Evolutionary conservation across 2,797 vertebrate genomes (phyloP).

Genomic region (Crocidura indochinensis): DNA sequence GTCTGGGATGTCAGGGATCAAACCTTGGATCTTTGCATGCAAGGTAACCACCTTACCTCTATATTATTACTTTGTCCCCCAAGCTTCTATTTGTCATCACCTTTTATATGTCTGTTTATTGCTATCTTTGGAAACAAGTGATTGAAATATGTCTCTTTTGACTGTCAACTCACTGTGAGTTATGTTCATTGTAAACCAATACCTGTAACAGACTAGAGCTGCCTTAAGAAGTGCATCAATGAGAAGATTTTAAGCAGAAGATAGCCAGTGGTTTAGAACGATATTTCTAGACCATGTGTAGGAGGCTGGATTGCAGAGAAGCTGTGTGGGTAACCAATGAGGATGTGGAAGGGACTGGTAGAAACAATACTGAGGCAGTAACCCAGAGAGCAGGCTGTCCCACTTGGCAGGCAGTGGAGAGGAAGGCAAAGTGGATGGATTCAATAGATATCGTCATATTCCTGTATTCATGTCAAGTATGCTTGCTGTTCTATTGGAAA

Average conservation of each 20-base stretch:
- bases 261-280: not conserved
- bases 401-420: not conserved
- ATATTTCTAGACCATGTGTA: conserved; percentile 11
- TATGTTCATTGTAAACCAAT: not conserved
- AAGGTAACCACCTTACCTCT: too few species aligned
- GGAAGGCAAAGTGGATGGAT: conserved; percentile 24
- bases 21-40: too few species aligned
- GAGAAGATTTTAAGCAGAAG: conserved; percentile 1
- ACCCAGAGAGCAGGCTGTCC: not conserved
- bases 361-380: not conserved
- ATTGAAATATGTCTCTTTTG: not conserved
- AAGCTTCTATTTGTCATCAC: not conserved
- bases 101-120: not conserved
- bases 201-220: not conserved
- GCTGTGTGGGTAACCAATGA: not conserved
- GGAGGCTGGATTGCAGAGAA: not conserved
- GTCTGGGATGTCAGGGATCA: too few species aligned
- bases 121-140: not conserved
- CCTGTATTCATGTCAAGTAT: conserved; percentile 24
- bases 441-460: conserved; percentile 11
- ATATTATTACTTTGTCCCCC: not conserved
- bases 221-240: not conserved
- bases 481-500: not conserved
- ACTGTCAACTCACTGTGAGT: not conserved
- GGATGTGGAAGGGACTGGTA: not conserved